Evolutionary conservation across 2,797 vertebrate species (phyloP).

Genomic region (Scolopax rusticola): DNA sequence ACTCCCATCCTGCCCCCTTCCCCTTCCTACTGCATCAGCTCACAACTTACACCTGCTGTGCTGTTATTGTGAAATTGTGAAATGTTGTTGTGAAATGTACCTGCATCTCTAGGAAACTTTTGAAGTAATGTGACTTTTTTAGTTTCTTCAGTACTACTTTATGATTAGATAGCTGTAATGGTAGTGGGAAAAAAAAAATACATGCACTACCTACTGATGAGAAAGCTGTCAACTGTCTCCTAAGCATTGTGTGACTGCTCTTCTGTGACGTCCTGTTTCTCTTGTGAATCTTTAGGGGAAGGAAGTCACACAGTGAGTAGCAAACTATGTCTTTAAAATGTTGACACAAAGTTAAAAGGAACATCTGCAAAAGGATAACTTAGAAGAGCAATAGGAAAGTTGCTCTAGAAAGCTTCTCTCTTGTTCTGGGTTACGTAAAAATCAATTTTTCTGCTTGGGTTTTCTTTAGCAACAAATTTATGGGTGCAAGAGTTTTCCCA

Average conservation of each 20-base stretch:
- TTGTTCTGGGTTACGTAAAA: background rate
- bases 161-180: background rate
- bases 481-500: background rate
- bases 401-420: background rate
- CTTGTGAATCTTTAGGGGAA: background rate
- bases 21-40: background rate
- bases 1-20: background rate
- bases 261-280: background rate
- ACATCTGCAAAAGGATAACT: background rate
- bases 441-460: background rate
- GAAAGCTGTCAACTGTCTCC: background rate
- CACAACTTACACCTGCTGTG: background rate
- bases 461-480: background rate
- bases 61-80: background rate
- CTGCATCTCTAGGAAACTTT: background rate
- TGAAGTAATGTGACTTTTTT: background rate
- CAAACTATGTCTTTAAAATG: background rate
- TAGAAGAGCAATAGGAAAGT: background rate
- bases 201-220: background rate
- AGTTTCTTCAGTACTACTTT: background rate
- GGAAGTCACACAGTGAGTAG: background rate
- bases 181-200: background rate
- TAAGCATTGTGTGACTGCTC: background rate
- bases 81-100: background rate
- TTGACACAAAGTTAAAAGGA: background rate